Evolutionary conservation across 2,888 invertebrate species (phyloP).

Genomic region (Diaprepes abbreviatus): DNA sequence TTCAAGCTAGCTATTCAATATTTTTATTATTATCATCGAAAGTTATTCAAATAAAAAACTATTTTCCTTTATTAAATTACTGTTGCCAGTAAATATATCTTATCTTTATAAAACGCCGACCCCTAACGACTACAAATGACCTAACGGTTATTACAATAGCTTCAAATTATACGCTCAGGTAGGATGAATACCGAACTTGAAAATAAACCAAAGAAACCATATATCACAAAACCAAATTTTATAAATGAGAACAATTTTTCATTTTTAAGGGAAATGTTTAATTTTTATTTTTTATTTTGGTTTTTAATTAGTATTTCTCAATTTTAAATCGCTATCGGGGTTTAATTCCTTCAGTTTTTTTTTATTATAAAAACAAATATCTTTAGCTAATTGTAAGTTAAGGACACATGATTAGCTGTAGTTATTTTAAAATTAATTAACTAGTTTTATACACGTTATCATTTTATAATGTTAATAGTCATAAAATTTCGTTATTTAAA

Average conservation of each 20-base stretch:
- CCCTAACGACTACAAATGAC: slow-evolving; percentile 15
- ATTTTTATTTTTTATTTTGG: slow-evolving; percentile 5
- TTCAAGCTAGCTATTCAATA: too few relatives aligned
- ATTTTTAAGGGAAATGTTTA: slow-evolving; percentile 15
- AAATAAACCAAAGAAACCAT: slow-evolving; percentile 46
- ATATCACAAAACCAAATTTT: slow-evolving; percentile 26
- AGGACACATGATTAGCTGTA: too few relatives aligned
- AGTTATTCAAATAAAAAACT: too few relatives aligned
- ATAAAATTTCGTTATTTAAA: too few relatives aligned
- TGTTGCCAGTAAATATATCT: not conserved
- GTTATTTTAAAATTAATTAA: too few relatives aligned
- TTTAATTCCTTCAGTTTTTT: not conserved
- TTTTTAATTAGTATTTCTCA: slow-evolving; percentile 13
- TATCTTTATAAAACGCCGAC: slow-evolving; percentile 16
- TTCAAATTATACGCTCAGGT: slow-evolving; percentile 41
- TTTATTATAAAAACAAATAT: too few relatives aligned
- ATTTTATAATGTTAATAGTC: too few relatives aligned
- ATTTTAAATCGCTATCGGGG: not conserved
- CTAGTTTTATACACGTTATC: too few relatives aligned
- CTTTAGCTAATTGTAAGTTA: too few relatives aligned
- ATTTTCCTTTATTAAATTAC: too few relatives aligned
- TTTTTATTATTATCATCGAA: too few relatives aligned
- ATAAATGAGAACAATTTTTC: slow-evolving; percentile 25
- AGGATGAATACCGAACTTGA: slow-evolving; percentile 34
- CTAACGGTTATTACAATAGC: slow-evolving; percentile 35